Evolutionary conservation across 2,888 invertebrate species (phyloP), one percentile per base, ranked within the genome.

Genomic region (Cephus rjabovi): DNA sequence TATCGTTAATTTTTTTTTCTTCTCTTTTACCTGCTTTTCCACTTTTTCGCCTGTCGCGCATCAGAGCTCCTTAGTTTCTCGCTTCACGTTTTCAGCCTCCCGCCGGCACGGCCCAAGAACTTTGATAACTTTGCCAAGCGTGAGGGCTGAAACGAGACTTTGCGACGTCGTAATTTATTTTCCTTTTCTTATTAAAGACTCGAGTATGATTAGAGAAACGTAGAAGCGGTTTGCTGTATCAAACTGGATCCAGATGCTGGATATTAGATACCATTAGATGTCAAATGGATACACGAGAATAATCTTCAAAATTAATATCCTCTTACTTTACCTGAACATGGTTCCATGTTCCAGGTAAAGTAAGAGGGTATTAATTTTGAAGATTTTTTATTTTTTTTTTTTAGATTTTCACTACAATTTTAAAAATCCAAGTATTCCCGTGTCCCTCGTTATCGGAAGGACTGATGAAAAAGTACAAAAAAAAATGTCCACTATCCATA

Each of bases 101-200:
- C 12, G 71, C 71, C 33, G 71, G 11, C 12, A 12, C 71, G 71
- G 33, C 11, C 71, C 71, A 71, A 11, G 33, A 31, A 71, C 71
- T 71, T 71, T 31, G 71, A 71, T 71, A 71, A 71, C 71, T 71
- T 71, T 12, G 30, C 34, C 12, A 11, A 15, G 71, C 71, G 71
- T 31, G 12, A 12, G 71, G 31, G 75, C 74, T 40, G 34, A 12
- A 37, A 15, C 30, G 30, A n/a, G 68, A 80, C 78, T 75, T 75
- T 76, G 75, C 76, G 76, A 69, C 69, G 56, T 76, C 76, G 56
- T 80, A 77, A 80, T 77, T 73, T 40, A 71, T 68, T 69, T 79
- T 69, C 33, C 37, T 76, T 77, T 73, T 69, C 75, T 79, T 75
- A 80, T 77, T 78, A 75, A 79, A 75, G 71, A 71, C 12, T 31